Percentiles rank a stretch among this genome's conserved stretches.
Evolutionary conservation across 2,113 vertebrate species (phyloP).

Genomic region (Daboia siamensis): DNA sequence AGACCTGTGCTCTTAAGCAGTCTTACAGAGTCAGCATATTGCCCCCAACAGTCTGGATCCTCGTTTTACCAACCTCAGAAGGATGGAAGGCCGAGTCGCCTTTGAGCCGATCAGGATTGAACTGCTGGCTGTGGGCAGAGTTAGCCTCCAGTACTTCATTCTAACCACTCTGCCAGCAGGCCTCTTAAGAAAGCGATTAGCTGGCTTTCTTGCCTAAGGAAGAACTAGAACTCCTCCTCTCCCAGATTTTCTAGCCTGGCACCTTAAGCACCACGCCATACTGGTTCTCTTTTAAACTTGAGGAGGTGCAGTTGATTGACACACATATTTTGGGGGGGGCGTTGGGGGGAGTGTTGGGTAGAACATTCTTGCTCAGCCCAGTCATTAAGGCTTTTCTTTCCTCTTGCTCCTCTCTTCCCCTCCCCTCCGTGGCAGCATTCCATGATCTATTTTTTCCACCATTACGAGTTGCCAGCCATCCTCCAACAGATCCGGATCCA

Average conservation of each 20-base stretch:
- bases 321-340: background rate
- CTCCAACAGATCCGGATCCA: conserved; percentile 96
- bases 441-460: conserved; percentile 99
- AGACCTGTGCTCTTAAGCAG: background rate
- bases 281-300: background rate
- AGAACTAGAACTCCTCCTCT: background rate
- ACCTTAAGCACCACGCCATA: background rate
- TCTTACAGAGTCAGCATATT: background rate
- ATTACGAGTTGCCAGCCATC: conserved; percentile 95
- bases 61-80: background rate
- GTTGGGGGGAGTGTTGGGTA: background rate
- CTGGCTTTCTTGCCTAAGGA: background rate
- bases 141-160: background rate
- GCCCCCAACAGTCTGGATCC: background rate
- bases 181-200: background rate
- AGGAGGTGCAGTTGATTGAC: background rate
- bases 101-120: background rate
- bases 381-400: rapidly evolving
- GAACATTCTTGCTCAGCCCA: background rate
- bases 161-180: background rate
- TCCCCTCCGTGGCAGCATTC: conserved; percentile 76
- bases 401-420: background rate
- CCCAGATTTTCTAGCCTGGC: background rate
- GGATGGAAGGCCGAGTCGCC: background rate
- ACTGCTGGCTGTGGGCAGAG: background rate